A percentile compares a stretch with the other conserved stretches of the same genome.
Conservation (phyloP, 2,888 invertebrate genomes). For the Nomada goodeniana region DNA sequence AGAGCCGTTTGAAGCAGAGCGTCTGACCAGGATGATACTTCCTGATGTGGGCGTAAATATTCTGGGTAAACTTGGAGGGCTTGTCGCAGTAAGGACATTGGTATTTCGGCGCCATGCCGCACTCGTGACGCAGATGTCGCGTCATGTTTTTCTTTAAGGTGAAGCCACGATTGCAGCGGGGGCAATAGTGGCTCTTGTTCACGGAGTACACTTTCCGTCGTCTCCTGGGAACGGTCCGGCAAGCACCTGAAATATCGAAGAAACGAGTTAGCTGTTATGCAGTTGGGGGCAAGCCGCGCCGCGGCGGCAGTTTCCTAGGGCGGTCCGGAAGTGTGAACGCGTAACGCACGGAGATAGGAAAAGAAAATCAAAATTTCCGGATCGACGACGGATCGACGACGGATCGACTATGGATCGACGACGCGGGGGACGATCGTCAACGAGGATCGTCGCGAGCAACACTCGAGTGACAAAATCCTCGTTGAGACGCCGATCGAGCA, state of each 20-base stretch:
- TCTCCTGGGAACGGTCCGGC: slow-evolving; percentile 47
- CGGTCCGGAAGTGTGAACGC: slow-evolving; percentile 23
- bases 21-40: slow-evolving; percentile 72
- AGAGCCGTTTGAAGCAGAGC: slow-evolving; percentile 67
- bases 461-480: slow-evolving; percentile 9
- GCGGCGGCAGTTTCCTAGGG: neutral
- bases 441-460: slow-evolving; percentile 11
- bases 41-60: slow-evolving; percentile 77
- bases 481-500: slow-evolving; percentile 14
- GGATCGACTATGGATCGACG: neutral
- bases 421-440: slow-evolving; percentile 1
- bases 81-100: slow-evolving; percentile 81
- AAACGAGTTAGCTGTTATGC: slow-evolving; percentile 45
- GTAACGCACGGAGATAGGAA: slow-evolving; percentile 11
- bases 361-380: neutral
- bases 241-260: slow-evolving; percentile 70
- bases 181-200: slow-evolving; percentile 74
- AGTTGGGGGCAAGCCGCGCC: neutral
- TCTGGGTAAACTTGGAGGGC: slow-evolving; percentile 75
- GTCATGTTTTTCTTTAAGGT: slow-evolving; percentile 78
- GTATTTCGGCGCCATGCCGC: slow-evolving; percentile 80
- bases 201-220: slow-evolving; percentile 66
- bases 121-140: slow-evolving; percentile 77
- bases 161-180: slow-evolving; percentile 76
- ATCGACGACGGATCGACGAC: neutral